Evolutionary conservation across 2,888 invertebrate genomes (phyloP), one percentile per base, ranked within the genome.

Genomic region (Cremastinae sp.): DNA sequence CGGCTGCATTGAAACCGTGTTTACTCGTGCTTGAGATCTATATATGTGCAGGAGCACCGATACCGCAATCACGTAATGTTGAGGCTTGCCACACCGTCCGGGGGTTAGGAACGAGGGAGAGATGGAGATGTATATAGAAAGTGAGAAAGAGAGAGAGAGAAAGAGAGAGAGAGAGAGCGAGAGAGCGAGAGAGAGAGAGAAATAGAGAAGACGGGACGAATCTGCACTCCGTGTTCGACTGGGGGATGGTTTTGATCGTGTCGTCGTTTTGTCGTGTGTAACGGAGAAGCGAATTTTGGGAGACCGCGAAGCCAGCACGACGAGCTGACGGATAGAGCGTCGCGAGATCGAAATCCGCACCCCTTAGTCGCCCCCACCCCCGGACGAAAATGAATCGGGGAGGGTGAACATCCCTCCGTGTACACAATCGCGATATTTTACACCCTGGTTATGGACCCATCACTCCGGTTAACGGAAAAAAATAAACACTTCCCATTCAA

Each of bases 1-100:
- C 2, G 5, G 47, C n/a, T 20, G 10, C 41, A 37, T 45, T 41
- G 51, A 69, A 51, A 39, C 16, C 68, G 4, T 59, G 68, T 69
- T 59, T 51, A 69, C 69, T 58, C 59, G 43, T 62, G 62, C 56
- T 71, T 64, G 39, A 55, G 55, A 71, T 64, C 62, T 37, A 70
- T 64, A 71, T 28, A 59, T 18, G 28, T 28, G 5, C 28, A 28
- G 37, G n/a, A 71, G 28, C 47, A 66, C 37, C 47, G 47, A 64
- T 41, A 71, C 71, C 71, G 62, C 56, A 71, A 71, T 71, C 71
- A 64, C 62, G 62, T 71, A 71, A 71, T 55, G 71, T 71, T 64
- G 62, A 64, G 71, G 71, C 22, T 71, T 64, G 62, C 71, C 71
- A 47, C 69, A 51, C 69, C 47, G 49, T 37, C 41, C 47, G 47